Percentiles rank a stretch among this genome's conserved stretches.
Evolutionary conservation across 2,113 vertebrate genomes (phyloP).

Genomic region (Copsychus sechellarum): DNA sequence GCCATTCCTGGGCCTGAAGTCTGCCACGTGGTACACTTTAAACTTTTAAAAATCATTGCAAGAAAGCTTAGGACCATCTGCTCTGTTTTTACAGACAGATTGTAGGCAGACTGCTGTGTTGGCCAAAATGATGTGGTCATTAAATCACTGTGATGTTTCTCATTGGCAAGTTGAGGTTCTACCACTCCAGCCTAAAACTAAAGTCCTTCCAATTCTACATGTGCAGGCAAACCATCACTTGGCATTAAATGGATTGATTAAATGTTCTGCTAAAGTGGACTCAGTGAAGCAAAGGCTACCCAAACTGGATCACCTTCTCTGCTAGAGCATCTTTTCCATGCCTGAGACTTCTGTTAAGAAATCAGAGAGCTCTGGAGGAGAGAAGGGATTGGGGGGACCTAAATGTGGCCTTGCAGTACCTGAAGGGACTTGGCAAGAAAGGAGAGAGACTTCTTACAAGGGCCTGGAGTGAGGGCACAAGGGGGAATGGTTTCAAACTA

Average conservation of each 20-base stretch:
- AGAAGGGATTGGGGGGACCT: neutral
- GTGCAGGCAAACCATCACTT: slow-evolving; percentile 38
- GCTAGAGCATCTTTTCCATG: neutral
- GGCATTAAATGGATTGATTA: slow-evolving; percentile 63
- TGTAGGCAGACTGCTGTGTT: neutral
- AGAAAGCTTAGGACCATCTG: neutral
- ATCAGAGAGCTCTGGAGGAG: neutral
- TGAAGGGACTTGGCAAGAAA: neutral
- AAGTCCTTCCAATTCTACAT: slow-evolving; percentile 42
- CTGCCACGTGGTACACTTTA: neutral
- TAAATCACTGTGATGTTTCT: slow-evolving; percentile 52
- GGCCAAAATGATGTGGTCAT: neutral
- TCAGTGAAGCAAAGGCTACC: neutral
- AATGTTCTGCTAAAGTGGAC: slow-evolving; percentile 37
- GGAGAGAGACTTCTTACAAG: neutral
- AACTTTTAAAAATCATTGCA: neutral
- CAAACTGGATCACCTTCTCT: slow-evolving; percentile 2
- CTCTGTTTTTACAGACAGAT: slow-evolving; percentile 20
- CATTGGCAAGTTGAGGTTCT: slow-evolving; percentile 35
- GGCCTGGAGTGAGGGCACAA: neutral
- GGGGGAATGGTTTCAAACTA: neutral
- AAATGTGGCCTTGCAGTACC: neutral
- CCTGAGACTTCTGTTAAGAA: neutral
- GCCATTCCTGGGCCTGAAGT: neutral
- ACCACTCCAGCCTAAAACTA: slow-evolving; percentile 53